A percentile compares a stretch with the other conserved stretches of the same genome.
These are phyloP conservation scores for Pristionchus japonicus DNA, from an alignment of 2,888 invertebrate genomes.

Conservation along the genomic window DNA sequence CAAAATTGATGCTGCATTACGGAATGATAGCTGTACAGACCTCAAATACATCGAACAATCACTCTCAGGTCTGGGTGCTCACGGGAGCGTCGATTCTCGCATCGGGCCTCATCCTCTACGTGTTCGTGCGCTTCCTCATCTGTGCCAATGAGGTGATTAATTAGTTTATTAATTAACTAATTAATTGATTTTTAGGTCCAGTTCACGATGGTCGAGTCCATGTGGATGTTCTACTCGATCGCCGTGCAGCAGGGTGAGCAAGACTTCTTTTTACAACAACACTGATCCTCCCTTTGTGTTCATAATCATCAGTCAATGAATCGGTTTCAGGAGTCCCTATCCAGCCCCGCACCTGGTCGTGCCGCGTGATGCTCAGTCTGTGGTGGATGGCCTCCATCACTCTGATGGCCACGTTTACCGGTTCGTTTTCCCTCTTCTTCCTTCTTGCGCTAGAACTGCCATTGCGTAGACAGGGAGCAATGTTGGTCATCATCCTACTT, in stretches of 20 bases:
- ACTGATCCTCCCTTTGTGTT: too few relatives aligned
- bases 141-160: slow-evolving; percentile 38
- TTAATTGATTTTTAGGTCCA: slow-evolving; percentile 3
- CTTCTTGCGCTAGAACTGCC: background rate
- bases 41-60: too few relatives aligned
- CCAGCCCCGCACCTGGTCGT: slow-evolving; percentile 69
- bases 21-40: too few relatives aligned
- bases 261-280: too few relatives aligned
- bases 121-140: slow-evolving; percentile 51
- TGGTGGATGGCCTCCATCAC: slow-evolving; percentile 72
- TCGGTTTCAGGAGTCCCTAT: slow-evolving; percentile 59
- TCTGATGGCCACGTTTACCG: slow-evolving; percentile 70
- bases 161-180: background rate
- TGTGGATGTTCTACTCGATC: slow-evolving; percentile 70
- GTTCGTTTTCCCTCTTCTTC: slow-evolving; percentile 40
- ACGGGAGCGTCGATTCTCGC: slow-evolving; percentile 61
- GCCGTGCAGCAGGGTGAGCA: slow-evolving; percentile 68
- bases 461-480: too few relatives aligned
- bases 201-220: slow-evolving; percentile 58
- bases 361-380: slow-evolving; percentile 65
- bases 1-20: too few relatives aligned
- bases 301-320: background rate
- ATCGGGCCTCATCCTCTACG: slow-evolving; percentile 60
- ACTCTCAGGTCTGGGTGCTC: slow-evolving; percentile 64
- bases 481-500: too few relatives aligned